phyloP scores from a whole-genome alignment of 2,797 vertebrate genomes.

The Aselliscus stoliczkanus region DNA sequence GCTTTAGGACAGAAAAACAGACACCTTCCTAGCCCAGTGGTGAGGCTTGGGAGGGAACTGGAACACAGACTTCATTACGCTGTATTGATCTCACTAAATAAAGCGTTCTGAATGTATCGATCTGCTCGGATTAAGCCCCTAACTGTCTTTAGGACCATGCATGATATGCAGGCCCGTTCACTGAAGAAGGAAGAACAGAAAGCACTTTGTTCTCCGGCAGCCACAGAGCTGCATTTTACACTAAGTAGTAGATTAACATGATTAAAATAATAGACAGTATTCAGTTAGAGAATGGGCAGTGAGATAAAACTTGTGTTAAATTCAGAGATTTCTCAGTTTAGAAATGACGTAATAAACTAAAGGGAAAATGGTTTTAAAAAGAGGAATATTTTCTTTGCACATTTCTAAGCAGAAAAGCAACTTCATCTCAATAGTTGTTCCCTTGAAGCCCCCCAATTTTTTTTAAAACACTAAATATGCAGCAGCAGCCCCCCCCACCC shows the following conservation, averaged over 20 bases:
- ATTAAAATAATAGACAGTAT: slow-evolving; percentile 55
- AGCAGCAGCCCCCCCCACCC: background rate
- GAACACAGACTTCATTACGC: slow-evolving; percentile 88
- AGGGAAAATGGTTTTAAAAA: background rate
- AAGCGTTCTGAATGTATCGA: slow-evolving; percentile 88
- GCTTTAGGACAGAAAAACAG: slow-evolving; percentile 79
- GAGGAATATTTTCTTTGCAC: background rate
- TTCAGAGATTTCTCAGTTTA: background rate
- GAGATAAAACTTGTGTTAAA: background rate
- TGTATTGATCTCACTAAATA: slow-evolving; percentile 88
- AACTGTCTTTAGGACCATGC: slow-evolving; percentile 50
- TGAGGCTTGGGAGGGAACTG: slow-evolving; percentile 81
- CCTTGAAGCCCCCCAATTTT: background rate
- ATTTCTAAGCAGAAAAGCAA: slow-evolving; percentile 35
- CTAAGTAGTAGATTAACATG: slow-evolving; percentile 42
- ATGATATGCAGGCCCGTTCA: slow-evolving; percentile 49
- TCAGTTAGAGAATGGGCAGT: background rate
- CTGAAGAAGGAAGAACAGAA: slow-evolving; percentile 60
- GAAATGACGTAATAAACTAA: background rate
- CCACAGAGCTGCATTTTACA: background rate
- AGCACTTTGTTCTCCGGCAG: slow-evolving; percentile 31
- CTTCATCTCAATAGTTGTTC: background rate
- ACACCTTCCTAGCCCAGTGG: slow-evolving; percentile 73
- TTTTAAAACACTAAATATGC: background rate
- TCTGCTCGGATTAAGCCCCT: slow-evolving; percentile 74